Evolutionary conservation across 2,113 vertebrate species (phyloP).

Genomic region (Stegostoma tigrinum): DNA sequence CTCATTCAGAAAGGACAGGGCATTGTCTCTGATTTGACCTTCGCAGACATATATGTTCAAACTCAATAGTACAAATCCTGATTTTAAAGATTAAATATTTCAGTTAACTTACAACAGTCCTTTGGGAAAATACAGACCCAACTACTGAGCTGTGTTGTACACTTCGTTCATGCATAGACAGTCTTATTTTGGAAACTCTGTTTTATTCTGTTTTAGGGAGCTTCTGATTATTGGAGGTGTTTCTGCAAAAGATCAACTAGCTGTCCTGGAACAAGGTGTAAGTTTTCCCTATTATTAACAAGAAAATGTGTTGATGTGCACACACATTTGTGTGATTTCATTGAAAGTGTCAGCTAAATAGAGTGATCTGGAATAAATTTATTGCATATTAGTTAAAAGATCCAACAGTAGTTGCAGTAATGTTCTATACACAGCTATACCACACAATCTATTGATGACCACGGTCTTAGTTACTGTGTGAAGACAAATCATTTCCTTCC

Average conservation of each 20-base stretch:
- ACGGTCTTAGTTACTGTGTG: neutral
- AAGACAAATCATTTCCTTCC: neutral
- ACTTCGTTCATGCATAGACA: neutral
- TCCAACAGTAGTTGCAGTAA: neutral
- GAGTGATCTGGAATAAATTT: neutral
- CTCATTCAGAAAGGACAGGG: neutral
- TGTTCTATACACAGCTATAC: neutral
- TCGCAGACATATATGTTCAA: neutral
- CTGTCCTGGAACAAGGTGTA: slow-evolving; percentile 83
- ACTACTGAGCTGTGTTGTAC: neutral
- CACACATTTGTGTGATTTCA: neutral
- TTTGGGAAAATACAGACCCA: neutral
- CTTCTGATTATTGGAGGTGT: slow-evolving; percentile 93
- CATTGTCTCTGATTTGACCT: neutral
- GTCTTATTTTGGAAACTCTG: neutral
- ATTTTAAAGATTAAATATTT: neutral
- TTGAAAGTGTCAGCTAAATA: neutral
- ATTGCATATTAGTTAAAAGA: neutral
- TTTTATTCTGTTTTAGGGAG: slow-evolving; percentile 61
- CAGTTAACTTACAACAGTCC: neutral
- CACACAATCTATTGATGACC: neutral
- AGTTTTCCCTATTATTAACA: slow-evolving; percentile 42
- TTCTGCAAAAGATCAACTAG: slow-evolving; percentile 86
- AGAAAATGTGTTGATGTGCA: neutral
- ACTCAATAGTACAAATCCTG: neutral